Base-by-base conservation (phyloP, 2,888 invertebrate genomes). In the Empis stercorea region DNA sequence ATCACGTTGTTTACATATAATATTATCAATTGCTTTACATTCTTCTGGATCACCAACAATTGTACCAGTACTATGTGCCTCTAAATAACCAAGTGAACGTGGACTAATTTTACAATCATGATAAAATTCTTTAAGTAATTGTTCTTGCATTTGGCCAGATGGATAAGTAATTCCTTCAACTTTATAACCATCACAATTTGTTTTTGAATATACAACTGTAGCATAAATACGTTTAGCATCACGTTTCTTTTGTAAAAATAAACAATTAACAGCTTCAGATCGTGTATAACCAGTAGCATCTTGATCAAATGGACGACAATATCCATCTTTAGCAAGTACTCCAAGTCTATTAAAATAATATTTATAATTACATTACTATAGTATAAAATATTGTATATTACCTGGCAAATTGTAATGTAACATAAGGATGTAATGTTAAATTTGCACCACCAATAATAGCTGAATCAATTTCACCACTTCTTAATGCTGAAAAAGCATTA, bases 31-130 rank as follows among this genome's bases (percentile, higher is more conserved):
- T 0, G 89, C 86, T 55, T 80, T 73, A 47, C 91, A 73, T 68
- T 96, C 96, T 63, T 93, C 91, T 0, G 94, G 93, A 70, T 96
- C 96, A 15, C 95, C 93, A 3, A 87, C 84, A 52, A 72, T 73
- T 0, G 86, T 87, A 1, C 86, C 87, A 47, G 87, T 86, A 53
- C 86, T 84, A 56, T 93, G 94, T 45, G 92, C 88, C 64, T 94
- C 94, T 2, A 94, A 76, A 61, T 81, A 94, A 54, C 80, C 79
- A 46, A 94, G 72, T 1, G 71, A 68, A 4, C 69, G 67, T 0
- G 91, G 88, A 48, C 80, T 75, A 14, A 93, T 68, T 40, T 78
- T 74, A 53, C 84, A 80, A 61, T 82, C 81, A 42, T 76, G 71
- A 58, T 82, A 82, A 59, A 82, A 78, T 58, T 82, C 79, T 1